A percentile compares a stretch with the other conserved stretches of the same genome.
Conservation (phyloP, 2,888 invertebrate species). For the Caenorhabditis sp. region DNA sequence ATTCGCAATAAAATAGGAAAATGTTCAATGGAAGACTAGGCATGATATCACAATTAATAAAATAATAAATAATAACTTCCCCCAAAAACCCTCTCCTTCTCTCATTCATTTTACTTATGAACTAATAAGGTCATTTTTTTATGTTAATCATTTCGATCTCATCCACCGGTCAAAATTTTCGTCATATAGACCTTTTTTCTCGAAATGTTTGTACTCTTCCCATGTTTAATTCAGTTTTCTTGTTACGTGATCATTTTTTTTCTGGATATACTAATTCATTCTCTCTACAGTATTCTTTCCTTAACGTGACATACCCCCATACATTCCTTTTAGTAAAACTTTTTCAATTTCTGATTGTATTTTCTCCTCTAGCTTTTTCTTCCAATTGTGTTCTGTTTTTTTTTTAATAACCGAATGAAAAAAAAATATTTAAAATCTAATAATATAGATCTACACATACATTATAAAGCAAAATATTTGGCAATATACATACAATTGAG, state of each 20-base stretch:
- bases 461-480: background rate
- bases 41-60: background rate
- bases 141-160: constrained; percentile 24
- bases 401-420: constrained; percentile 2
- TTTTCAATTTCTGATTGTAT: constrained; percentile 3
- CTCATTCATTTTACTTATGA: background rate
- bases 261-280: background rate
- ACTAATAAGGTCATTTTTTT: constrained; percentile 1
- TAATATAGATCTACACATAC: background rate
- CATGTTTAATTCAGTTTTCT: constrained; percentile 1
- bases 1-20: constrained; percentile 25
- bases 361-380: background rate
- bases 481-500: background rate
- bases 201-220: background rate
- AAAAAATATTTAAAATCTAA: background rate
- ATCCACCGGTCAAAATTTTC: constrained; percentile 37
- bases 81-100: background rate
- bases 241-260: background rate
- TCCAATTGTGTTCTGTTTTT: background rate
- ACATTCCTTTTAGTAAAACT: constrained; percentile 11
- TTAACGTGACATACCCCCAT: constrained; percentile 7
- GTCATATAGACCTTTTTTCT: constrained; percentile 26
- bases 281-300: constrained; percentile 2
- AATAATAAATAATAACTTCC: background rate
- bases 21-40: background rate